Evolutionary conservation across 2,113 vertebrate species (phyloP).

Genomic region (Carettochelys insculpta): DNA sequence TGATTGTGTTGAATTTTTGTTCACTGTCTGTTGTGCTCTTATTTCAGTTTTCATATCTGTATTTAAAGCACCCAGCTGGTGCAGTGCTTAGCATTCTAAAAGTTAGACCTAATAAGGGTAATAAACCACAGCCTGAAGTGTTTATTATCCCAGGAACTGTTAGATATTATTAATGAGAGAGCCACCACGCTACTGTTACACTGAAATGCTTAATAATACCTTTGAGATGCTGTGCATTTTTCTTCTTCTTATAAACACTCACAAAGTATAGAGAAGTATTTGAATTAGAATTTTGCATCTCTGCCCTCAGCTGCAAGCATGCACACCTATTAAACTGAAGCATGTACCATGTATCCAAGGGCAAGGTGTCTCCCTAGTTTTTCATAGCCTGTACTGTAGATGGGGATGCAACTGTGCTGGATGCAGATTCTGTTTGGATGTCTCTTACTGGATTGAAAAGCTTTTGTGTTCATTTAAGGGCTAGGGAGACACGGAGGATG

Average conservation of each 20-base stretch:
- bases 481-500: background rate
- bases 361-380: background rate
- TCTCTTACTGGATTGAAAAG: constrained; percentile 10
- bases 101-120: background rate
- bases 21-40: background rate
- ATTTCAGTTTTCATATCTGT: background rate
- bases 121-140: background rate
- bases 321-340: background rate
- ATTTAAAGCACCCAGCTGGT: background rate
- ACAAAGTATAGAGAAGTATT: background rate
- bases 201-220: background rate
- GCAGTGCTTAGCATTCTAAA: background rate
- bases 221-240: background rate
- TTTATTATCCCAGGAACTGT: background rate
- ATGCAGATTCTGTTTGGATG: background rate
- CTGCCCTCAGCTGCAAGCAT: background rate
- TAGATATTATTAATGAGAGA: background rate
- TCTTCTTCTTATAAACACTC: background rate
- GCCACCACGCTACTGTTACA: background rate
- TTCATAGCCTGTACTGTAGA: background rate
- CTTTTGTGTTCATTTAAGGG: constrained; percentile 32
- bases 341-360: background rate
- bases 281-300: background rate
- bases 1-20: background rate
- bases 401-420: background rate